These are phyloP conservation scores for Trissolcus basalis DNA, from an alignment of 1,140 invertebrate genomes.

Conservation along the genomic window DNA sequence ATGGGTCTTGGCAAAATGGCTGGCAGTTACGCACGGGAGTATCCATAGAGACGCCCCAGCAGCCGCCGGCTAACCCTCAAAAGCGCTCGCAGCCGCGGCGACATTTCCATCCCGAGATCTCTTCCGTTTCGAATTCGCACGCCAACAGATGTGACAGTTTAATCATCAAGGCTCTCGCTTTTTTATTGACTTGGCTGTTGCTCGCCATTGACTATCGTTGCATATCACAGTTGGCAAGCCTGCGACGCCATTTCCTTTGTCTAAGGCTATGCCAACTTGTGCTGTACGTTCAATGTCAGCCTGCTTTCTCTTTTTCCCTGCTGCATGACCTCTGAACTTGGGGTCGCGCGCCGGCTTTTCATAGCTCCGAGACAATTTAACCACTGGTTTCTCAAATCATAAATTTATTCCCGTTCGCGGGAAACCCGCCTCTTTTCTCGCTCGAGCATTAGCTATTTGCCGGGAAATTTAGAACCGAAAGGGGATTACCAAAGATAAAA, in stretches of 20 bases:
- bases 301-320: too few relatives aligned
- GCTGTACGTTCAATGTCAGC: too few relatives aligned
- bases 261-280: too few relatives aligned
- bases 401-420: slow-evolving; percentile 11
- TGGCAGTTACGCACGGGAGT: slow-evolving; percentile 39
- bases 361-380: too few relatives aligned
- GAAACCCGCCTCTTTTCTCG: slow-evolving; percentile 20
- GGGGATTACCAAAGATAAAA: slow-evolving; percentile 28
- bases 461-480: slow-evolving; percentile 25
- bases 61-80: slow-evolving; percentile 26
- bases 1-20: slow-evolving; percentile 38
- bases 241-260: too few relatives aligned
- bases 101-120: slow-evolving; percentile 19
- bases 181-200: too few relatives aligned
- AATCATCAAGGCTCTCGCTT: not conserved
- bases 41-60: slow-evolving; percentile 47
- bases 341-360: too few relatives aligned
- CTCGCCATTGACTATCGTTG: too few relatives aligned
- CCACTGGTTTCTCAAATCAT: not conserved
- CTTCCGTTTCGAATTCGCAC: slow-evolving; percentile 11
- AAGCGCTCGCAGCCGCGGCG: slow-evolving; percentile 20
- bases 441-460: not conserved
- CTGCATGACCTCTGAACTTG: too few relatives aligned
- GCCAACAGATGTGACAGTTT: slow-evolving; percentile 12
- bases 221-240: too few relatives aligned